phyloP scores from a whole-genome alignment of 1,140 invertebrate genomes.

The Forficula auricularia region DNA sequence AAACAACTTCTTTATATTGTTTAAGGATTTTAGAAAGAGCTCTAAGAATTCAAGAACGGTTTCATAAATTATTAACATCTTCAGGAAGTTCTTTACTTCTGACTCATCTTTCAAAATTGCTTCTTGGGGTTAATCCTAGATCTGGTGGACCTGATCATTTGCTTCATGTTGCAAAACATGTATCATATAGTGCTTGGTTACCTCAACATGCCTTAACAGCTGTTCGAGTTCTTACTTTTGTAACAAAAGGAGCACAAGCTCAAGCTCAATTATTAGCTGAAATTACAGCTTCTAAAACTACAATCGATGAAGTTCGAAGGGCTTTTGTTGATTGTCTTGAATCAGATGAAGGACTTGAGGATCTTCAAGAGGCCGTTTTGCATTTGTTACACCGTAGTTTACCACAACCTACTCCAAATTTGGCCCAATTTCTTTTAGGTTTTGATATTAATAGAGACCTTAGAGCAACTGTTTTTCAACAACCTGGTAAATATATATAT shows the following conservation, averaged over 20 bases:
- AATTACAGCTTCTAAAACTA: no score
- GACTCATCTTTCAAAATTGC: constrained; percentile 55
- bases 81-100: constrained; percentile 42
- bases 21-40: constrained; percentile 46
- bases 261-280: constrained; percentile 32
- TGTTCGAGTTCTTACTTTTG: constrained; percentile 47
- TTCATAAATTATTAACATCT: constrained; percentile 36
- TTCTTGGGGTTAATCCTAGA: constrained; percentile 63
- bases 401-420: constrained; percentile 55
- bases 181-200: constrained; percentile 51
- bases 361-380: constrained; percentile 48
- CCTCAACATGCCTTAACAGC: constrained; percentile 47
- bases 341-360: constrained; percentile 32
- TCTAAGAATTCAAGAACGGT: constrained; percentile 43
- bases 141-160: constrained; percentile 60
- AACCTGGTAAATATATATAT: constrained; percentile 36
- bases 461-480: constrained; percentile 47
- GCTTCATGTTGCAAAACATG: constrained; percentile 53
- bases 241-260: constrained; percentile 43
- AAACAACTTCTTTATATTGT: constrained; percentile 44
- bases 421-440: constrained; percentile 76
- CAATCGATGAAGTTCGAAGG: constrained; percentile 30
- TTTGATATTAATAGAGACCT: constrained; percentile 56
- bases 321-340: constrained; percentile 82
- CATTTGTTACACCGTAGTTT: constrained; percentile 58